These are phyloP conservation scores for Meteorus cinctellus DNA, from an alignment of 2,888 invertebrate genomes.

Conservation along the genomic window DNA sequence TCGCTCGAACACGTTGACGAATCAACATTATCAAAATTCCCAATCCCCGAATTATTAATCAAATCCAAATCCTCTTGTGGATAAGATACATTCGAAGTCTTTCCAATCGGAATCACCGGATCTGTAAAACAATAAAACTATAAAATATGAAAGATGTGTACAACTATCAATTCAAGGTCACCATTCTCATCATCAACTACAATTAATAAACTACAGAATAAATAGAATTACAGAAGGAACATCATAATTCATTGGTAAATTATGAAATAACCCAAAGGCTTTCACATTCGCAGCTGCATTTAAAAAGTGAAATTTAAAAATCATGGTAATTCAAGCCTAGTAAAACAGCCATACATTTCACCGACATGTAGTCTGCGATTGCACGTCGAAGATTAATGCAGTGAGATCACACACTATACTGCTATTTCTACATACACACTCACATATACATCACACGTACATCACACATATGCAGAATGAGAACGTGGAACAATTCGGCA, in stretches of 20 bases:
- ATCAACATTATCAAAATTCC: constrained; percentile 53
- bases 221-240: not conserved
- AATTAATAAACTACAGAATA: not conserved
- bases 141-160: not conserved
- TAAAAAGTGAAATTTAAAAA: not conserved
- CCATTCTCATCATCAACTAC: not conserved
- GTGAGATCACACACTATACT: constrained; percentile 25
- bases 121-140: constrained; percentile 53
- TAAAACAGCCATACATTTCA: not conserved
- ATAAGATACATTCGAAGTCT: constrained; percentile 60
- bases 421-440: not conserved
- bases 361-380: not conserved
- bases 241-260: not conserved
- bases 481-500: not conserved
- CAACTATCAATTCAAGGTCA: not conserved
- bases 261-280: not conserved
- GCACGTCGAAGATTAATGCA: constrained; percentile 19
- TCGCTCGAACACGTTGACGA: not conserved
- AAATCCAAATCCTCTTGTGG: constrained; percentile 66
- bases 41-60: constrained; percentile 61
- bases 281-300: not conserved
- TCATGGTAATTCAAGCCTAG: not conserved
- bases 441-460: not conserved
- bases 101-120: constrained; percentile 64
- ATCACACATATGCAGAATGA: not conserved